Conservation (phyloP, 2,797 vertebrate genomes). For the Pristis pectinata region DNA sequence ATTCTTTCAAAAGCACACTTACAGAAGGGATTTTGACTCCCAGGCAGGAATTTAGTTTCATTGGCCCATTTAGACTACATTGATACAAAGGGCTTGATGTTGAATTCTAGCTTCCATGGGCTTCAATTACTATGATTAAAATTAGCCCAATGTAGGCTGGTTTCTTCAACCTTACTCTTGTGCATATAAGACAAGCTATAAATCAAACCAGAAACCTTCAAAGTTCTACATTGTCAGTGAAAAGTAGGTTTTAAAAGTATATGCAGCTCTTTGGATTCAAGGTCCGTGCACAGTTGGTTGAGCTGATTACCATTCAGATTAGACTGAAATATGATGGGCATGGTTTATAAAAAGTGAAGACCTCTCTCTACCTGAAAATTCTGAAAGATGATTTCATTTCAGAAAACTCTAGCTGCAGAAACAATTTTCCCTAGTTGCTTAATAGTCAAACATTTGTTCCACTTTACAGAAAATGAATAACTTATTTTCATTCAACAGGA, state of each 20-base stretch:
- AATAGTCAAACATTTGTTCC: not conserved
- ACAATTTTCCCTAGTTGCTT: not conserved
- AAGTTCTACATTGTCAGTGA: not conserved
- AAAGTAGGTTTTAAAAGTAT: not conserved
- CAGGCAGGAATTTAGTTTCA: not conserved
- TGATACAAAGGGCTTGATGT: not conserved
- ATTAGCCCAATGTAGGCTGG: not conserved
- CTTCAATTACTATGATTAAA: not conserved
- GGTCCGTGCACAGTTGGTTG: not conserved
- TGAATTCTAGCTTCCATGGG: not conserved
- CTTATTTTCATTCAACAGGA: too few species aligned
- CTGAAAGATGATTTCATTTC: not conserved
- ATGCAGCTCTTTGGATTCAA: not conserved
- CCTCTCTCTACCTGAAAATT: not conserved
- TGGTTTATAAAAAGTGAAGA: not conserved
- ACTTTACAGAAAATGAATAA: not conserved
- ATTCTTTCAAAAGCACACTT: not conserved
- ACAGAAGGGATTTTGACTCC: not conserved
- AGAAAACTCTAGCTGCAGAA: not conserved
- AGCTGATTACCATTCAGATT: not conserved
- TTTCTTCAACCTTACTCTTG: not conserved
- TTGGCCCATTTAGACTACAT: not conserved
- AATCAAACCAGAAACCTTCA: conserved; percentile 4
- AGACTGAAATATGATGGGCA: not conserved
- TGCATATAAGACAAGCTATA: not conserved